These are phyloP conservation scores for Lycaon pictus DNA, from an alignment of 2,113 vertebrate genomes.

Conservation along the genomic window DNA sequence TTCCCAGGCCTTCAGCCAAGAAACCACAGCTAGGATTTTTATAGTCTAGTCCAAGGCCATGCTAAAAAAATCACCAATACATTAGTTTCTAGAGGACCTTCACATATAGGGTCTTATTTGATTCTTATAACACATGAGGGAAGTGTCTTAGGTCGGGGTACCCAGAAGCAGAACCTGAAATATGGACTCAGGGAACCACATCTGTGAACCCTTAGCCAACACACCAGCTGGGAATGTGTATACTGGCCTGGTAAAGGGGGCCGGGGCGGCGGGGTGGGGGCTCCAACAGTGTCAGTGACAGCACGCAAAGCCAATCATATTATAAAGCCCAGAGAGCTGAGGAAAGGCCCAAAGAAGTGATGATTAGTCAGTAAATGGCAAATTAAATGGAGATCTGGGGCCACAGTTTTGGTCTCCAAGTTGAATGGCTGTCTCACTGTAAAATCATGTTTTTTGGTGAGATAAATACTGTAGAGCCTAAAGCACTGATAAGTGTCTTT, in stretches of 20 bases:
- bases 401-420: background rate
- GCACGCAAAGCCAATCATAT: background rate
- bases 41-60: background rate
- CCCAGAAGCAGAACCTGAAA: background rate
- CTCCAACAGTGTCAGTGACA: background rate
- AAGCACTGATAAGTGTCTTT: background rate
- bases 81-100: conserved; percentile 11
- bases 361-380: background rate
- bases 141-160: background rate
- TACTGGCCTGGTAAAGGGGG: background rate
- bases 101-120: background rate
- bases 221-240: background rate
- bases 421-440: background rate
- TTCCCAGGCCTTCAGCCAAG: background rate
- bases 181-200: background rate
- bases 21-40: background rate
- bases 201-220: background rate
- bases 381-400: background rate
- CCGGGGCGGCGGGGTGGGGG: background rate
- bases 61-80: background rate
- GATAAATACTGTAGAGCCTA: background rate
- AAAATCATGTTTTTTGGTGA: background rate
- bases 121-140: background rate
- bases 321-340: background rate
- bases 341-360: background rate